Conservation (phyloP, 2,797 vertebrate genomes). For the Poeciliopsis turneri region DNA sequence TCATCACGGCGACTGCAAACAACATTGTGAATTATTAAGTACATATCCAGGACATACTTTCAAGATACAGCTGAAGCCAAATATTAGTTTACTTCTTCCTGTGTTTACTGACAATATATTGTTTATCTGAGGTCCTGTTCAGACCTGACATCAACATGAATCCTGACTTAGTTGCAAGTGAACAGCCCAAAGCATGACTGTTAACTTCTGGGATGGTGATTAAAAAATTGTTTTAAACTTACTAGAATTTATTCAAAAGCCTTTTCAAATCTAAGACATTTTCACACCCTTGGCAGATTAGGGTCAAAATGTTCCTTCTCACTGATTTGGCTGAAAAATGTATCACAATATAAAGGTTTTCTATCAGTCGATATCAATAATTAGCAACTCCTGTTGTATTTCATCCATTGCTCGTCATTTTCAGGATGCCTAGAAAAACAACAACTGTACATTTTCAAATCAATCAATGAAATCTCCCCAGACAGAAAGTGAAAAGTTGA, state of each 20-base stretch:
- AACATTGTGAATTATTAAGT: slow-evolving; percentile 11
- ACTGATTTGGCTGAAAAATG: neutral
- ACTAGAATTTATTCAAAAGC: neutral
- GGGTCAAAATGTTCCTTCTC: neutral
- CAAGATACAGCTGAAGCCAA: neutral
- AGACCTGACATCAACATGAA: neutral
- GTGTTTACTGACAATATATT: neutral
- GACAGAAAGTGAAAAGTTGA: no score
- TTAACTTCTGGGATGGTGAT: neutral
- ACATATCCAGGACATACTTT: neutral
- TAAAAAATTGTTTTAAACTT: neutral
- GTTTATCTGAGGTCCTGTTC: neutral
- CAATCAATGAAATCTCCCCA: no score
- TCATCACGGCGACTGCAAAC: slow-evolving; percentile 94
- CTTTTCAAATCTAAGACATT: neutral
- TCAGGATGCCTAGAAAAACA: no score
- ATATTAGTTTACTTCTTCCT: neutral
- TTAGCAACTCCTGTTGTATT: no score
- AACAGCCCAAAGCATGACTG: neutral
- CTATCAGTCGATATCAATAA: no score
- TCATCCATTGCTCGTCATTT: no score
- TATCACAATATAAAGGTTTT: no score
- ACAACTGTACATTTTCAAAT: no score
- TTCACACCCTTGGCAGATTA: neutral
- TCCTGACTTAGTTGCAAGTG: neutral